Evolutionary conservation across 2,888 invertebrate species (phyloP), one percentile per base, ranked within the genome.

Genomic region (Halictus ligatus): DNA sequence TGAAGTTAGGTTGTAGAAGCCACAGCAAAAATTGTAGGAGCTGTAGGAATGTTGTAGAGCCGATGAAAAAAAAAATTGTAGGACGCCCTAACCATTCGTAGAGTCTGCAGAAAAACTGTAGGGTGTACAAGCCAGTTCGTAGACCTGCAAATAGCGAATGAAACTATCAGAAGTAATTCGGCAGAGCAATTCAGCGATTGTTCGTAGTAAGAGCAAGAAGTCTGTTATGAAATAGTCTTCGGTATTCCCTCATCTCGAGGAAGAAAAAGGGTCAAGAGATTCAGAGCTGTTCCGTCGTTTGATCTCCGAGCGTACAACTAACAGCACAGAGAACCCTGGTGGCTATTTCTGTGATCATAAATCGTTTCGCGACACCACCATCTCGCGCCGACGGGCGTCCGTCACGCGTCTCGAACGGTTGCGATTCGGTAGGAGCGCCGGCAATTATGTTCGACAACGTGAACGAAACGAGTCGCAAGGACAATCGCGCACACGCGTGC

Each of bases 361-460:
- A 80, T 75, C 71, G 60, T 8, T 48, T 60, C 5, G 40, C 29
- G 50, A 60, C 46, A 40, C 48, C 64, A 71, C 35, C 48, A 40
- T 46, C 58, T 12, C n/a, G 29, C n/a, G 29, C 1, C 40, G 71
- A 48, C 21, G 43, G 58, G 6, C 10, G 48, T 21, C 29, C 69
- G 58, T 72, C 48, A 81, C 60, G 35, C 64, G 64, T 75, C 60
- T 71, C 48, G 58, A 75, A 71, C 74, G 67, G 54, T n/a, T 25
- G 18, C 67, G 71, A 29, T 64, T 64, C 60, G 75, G 7, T 29
- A 64, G 74, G 35, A 54, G 72, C 74, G 78, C 60, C 35, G 10
- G 72, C 72, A 76, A 83, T 83, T 75, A 72, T 54, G 43, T 35
- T 60, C 67, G 6, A 40, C 40, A 69, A 81, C 67, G 81, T 67